phyloP scores from a whole-genome alignment of 1,140 invertebrate species.

The Trichonephila clavata region DNA sequence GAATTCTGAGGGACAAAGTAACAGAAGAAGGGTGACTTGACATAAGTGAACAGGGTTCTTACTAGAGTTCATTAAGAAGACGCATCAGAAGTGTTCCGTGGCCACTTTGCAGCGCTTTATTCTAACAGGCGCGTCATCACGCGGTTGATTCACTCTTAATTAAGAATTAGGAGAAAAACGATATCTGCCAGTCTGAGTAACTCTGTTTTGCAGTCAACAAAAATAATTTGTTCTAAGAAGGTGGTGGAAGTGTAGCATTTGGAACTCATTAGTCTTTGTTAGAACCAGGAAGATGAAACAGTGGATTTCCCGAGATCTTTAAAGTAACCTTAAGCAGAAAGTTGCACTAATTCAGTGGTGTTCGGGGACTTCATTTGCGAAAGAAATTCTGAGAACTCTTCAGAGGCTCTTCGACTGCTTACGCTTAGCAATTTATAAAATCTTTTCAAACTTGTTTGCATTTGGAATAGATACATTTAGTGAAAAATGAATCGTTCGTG shows the following conservation, averaged over 20 bases:
- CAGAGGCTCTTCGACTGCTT: background rate
- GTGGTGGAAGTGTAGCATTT: background rate
- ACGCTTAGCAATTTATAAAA: too few relatives aligned
- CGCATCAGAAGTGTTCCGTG: background rate
- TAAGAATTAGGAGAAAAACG: constrained; percentile 19
- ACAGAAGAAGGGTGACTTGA: constrained; percentile 9
- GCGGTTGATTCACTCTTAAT: constrained; percentile 45
- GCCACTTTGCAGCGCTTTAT: background rate
- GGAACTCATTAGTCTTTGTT: background rate
- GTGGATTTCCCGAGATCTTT: constrained; percentile 7
- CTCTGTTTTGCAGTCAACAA: background rate
- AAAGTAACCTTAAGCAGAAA: background rate
- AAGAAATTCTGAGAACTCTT: background rate
- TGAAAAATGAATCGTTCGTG: background rate
- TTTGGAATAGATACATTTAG: background rate
- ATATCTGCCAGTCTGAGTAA: background rate
- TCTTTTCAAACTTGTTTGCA: background rate
- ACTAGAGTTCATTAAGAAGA: constrained; percentile 27
- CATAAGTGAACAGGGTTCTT: background rate
- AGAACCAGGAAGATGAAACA: background rate
- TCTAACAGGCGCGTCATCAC: background rate
- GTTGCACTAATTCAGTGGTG: background rate
- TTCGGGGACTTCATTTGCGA: background rate
- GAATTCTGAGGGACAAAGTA: constrained; percentile 10
- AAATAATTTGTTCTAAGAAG: constrained; percentile 16